Conservation (phyloP, 2,113 vertebrate genomes). For the Numida meleagris region DNA sequence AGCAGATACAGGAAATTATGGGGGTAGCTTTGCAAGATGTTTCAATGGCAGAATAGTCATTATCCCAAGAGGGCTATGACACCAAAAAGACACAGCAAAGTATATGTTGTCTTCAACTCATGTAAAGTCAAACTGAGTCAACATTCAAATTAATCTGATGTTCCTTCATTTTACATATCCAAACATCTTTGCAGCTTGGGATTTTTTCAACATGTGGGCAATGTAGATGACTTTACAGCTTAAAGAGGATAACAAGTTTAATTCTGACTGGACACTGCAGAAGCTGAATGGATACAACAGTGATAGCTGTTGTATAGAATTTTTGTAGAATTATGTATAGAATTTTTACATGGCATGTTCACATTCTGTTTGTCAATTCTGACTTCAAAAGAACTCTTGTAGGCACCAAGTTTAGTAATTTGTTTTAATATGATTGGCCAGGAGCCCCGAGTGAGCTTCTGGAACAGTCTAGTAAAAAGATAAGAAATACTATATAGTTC, state of each 20-base stretch:
- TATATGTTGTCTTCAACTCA: neutral
- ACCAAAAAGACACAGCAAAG: neutral
- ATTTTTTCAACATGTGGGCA: slow-evolving; percentile 46
- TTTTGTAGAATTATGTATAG: neutral
- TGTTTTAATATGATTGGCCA: too few species aligned
- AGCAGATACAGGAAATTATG: neutral
- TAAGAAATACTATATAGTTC: too few species aligned
- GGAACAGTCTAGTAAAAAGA: too few species aligned
- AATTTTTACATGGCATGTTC: neutral
- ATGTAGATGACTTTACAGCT: slow-evolving; percentile 14
- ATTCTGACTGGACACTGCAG: neutral
- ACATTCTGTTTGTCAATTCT: neutral
- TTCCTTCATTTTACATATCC: slow-evolving; percentile 21
- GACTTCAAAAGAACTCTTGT: neutral
- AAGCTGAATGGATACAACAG: neutral
- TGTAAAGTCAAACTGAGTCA: slow-evolving; percentile 24
- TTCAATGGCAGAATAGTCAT: neutral
- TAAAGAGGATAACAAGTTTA: slow-evolving; percentile 27
- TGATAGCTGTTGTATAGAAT: neutral
- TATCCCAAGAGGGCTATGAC: neutral
- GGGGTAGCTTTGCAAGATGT: fast-evolving
- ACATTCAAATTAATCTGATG: neutral
- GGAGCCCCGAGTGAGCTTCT: too few species aligned
- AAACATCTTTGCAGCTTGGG: slow-evolving; percentile 17
- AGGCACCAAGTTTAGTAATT: neutral